Base-by-base conservation (phyloP, 1,140 invertebrate species). In the Drosophila busckii region DNA sequence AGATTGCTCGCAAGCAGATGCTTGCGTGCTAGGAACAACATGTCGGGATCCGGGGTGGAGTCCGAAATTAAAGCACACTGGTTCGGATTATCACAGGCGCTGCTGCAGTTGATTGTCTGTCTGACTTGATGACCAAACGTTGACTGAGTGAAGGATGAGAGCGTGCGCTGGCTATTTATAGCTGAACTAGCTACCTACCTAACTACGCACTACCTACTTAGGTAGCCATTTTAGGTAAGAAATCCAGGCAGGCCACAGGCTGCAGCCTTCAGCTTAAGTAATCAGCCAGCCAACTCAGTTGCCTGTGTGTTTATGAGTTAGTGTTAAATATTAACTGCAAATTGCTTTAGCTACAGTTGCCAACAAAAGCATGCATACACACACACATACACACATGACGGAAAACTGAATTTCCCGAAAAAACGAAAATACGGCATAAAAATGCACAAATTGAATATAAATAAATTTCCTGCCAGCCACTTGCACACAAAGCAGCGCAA, bases 361-460 rank as follows among this genome's bases (percentile, higher is more conserved):
- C 42, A 40, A 22, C 23, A 7, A 15, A 28, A 9, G 10, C 38
- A 41, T 8, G n/a, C 37, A 26, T 9, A 3, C n/a, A 22, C 28
- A 3, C 26, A 32, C n/a, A 49, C 44, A 16, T 37, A 34, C 32
- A 20, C 44, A 35, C 46, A 16, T 40, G 53, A 40, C 26, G 56
- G 34, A 60, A 60, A 80, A 71, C 26, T 67, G 55, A 76, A 71
- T 76, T 76, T 76, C 62, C 71, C 52, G 55, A 28, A 55, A 26
- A 38, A 58, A 58, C 29, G 2, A 71, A 56, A 62, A 59, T 54
- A 44, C 59, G 54, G 73, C 71, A 73, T 68, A 73, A 82, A n/a
- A n/a, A 73, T 68, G 61, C 68, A 23, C 58, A 80, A 80, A 80
- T 80, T 80, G 75, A 80, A 82, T 80, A 82, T 80, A 82, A 80